Base-by-base conservation (phyloP, 2,888 invertebrate genomes). In the Chalcosyrphus nemorum region DNA sequence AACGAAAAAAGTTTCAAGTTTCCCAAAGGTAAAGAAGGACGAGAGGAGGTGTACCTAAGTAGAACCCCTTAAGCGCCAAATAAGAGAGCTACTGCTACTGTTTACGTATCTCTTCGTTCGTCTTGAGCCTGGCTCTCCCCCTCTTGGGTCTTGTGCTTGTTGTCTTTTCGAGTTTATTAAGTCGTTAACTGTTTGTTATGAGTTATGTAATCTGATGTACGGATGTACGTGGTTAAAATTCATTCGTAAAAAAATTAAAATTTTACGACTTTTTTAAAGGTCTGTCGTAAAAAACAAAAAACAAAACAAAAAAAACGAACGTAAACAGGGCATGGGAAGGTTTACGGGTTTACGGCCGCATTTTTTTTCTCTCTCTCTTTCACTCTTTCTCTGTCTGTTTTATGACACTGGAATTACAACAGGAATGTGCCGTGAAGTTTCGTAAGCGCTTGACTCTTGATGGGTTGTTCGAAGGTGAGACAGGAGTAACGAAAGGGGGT, bases 181-280 rank as follows among this genome's bases (percentile, higher is more conserved):
- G 84, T 84, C 84, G 84, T 84, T 84, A 84, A 84, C 84, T 84
- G 84, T 80, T 84, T 80, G 74, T 84, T 84, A 84, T 75, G 84
- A 84, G 84, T 84, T 84, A 80, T 84, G 84, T 84, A 80, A 84
- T 84, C 84, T 80, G 70, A 74, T 80, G 70, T 84, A 80, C 78
- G 72, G 78, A 84, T 74, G 78, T 68, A 84, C 84, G 84, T 80
- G 80, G 80, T 84, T 80, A 80, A 84, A 78, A 84, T 70, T 84
- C 57, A 74, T 84, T 75, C 66, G 52, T 45, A 72, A 68, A 80
- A 76, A 66, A 65, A 84, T 78, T 78, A 78, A 78, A 78, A 57
- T 84, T 84, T 84, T 80, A 84, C 54, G 80, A 70, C 57, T 63
- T 71, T 82, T 66, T 77, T 68, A 76, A 74, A 74, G 78, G 74